These are phyloP conservation scores for Thymelicus sylvestris DNA, from an alignment of 2,888 invertebrate genomes.

Conservation along the genomic window DNA sequence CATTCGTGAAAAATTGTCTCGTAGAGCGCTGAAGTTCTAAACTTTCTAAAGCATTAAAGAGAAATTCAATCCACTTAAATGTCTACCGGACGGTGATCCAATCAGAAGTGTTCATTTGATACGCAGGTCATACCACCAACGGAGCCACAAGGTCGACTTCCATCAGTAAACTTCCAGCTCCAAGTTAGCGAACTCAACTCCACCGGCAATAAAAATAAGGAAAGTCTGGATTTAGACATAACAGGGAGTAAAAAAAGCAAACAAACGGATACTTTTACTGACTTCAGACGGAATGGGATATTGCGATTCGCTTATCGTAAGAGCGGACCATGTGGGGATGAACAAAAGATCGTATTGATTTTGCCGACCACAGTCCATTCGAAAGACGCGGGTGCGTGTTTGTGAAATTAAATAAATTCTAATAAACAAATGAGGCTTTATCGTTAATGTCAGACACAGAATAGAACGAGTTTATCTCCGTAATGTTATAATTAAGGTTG, in stretches of 20 bases:
- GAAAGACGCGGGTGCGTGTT: constrained; percentile 50
- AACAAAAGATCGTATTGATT: constrained; percentile 73
- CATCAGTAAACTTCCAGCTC: not conserved
- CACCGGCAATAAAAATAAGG: constrained; percentile 41
- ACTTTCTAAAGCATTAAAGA: too few species aligned
- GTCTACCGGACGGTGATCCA: too few species aligned
- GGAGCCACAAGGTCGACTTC: not conserved
- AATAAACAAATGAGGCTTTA: too few species aligned
- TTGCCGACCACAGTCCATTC: constrained; percentile 62
- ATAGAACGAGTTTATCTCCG: too few species aligned
- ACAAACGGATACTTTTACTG: constrained; percentile 69
- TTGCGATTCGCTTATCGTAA: constrained; percentile 64
- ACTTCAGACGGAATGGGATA: constrained; percentile 61
- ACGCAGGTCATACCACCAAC: too few species aligned
- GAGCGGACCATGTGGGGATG: constrained; percentile 59
- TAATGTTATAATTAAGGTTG: too few species aligned
- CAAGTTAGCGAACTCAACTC: constrained; percentile 1
- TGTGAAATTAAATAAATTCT: constrained; percentile 7
- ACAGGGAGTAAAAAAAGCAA: constrained; percentile 52
- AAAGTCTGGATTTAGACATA: constrained; percentile 54
- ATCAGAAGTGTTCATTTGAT: too few species aligned
- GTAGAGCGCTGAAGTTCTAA: too few species aligned
- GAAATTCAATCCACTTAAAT: too few species aligned
- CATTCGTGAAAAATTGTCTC: too few species aligned
- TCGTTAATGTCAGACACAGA: too few species aligned